Conservation (phyloP, 2,888 invertebrate genomes). For the Sicus ferrugineus region DNA sequence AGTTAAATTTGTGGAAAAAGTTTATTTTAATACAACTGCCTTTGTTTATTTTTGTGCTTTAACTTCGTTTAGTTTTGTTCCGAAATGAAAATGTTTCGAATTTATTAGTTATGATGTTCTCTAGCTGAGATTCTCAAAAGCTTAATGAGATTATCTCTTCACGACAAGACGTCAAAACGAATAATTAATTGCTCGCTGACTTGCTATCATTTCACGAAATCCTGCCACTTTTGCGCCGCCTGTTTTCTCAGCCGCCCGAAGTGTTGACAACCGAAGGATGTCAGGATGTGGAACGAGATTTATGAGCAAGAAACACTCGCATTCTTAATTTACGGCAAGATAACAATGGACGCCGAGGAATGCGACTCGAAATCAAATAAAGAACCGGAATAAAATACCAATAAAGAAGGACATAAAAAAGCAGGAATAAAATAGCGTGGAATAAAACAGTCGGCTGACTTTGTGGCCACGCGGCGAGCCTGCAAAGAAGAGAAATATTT, state of each 20-base stretch:
- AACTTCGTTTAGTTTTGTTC: neutral
- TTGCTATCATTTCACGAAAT: neutral
- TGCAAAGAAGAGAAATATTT: too few relatives aligned
- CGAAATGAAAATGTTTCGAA: slow-evolving; percentile 3
- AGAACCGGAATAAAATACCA: neutral
- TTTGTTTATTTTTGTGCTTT: too few relatives aligned
- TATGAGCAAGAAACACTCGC: slow-evolving; percentile 21
- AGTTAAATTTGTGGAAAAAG: too few relatives aligned
- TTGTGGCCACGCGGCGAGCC: too few relatives aligned
- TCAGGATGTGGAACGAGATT: slow-evolving; percentile 25
- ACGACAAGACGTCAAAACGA: neutral
- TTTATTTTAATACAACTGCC: too few relatives aligned
- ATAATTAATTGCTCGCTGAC: neutral
- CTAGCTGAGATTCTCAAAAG: neutral
- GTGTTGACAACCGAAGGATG: slow-evolving; percentile 26
- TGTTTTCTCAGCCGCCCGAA: neutral
- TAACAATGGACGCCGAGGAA: neutral
- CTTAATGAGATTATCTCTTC: neutral
- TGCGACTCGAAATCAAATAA: neutral
- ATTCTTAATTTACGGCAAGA: slow-evolving; percentile 26
- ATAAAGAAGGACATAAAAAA: neutral
- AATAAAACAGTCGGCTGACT: too few relatives aligned
- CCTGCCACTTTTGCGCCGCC: neutral
- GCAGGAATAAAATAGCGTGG: too few relatives aligned
- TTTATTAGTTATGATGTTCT: slow-evolving; percentile 7